Conservation (phyloP, 2,797 vertebrate species). For the Karalla daura region DNA sequence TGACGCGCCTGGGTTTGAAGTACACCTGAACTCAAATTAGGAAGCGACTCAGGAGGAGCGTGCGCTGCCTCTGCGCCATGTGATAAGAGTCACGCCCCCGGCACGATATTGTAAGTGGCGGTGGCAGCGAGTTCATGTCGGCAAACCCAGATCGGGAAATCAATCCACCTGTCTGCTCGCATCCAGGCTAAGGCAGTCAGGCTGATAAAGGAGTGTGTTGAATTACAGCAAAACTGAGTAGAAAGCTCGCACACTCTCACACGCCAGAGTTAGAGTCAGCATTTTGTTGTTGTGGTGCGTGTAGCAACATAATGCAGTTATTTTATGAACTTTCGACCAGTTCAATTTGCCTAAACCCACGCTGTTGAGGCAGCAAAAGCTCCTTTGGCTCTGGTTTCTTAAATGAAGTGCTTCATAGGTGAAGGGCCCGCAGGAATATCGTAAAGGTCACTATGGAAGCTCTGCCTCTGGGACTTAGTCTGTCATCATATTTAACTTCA, state of each 20-base stretch:
- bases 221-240: conserved; percentile 41
- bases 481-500: conserved; percentile 14
- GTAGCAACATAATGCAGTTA: conserved; percentile 7
- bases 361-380: no score
- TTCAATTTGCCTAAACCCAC: no score
- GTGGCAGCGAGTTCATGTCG: conserved; percentile 1
- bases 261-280: conserved; percentile 51
- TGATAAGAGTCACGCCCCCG: background rate
- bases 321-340: no score
- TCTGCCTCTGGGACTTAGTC: background rate
- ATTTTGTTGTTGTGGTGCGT: conserved; percentile 22
- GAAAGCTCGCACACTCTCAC: conserved; percentile 6
- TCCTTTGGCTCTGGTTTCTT: no score
- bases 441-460: background rate
- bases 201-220: conserved; percentile 18
- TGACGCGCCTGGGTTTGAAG: no score
- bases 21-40: background rate
- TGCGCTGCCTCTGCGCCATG: background rate
- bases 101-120: background rate
- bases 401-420: no score
- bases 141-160: conserved; percentile 21
- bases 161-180: background rate
- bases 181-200: conserved; percentile 13
- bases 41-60: no score
- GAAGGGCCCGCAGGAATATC: no score